A percentile compares a stretch with the other conserved stretches of the same genome.
Evolutionary conservation across 2,888 invertebrate species (phyloP).

Genomic region (Stenoptilia bipunctidactyla): DNA sequence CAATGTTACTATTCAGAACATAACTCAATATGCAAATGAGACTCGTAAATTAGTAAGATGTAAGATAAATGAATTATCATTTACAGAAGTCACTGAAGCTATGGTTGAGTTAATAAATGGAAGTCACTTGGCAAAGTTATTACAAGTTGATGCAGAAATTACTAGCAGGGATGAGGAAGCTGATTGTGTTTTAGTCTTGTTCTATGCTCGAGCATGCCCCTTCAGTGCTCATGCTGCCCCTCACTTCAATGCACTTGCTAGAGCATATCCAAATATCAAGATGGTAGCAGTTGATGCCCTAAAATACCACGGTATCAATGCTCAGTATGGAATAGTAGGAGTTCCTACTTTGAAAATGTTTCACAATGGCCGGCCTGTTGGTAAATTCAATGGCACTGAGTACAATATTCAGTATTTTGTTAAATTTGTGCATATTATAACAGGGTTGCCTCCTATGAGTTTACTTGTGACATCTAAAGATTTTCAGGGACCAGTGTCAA

Average conservation of each 20-base stretch:
- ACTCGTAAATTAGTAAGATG: conserved; percentile 57
- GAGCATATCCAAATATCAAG: conserved; percentile 88
- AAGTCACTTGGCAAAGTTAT: conserved; percentile 75
- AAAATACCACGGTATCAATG: conserved; percentile 85
- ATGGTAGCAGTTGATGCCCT: conserved; percentile 92
- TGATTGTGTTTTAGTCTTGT: conserved; percentile 84
- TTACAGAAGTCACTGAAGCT: conserved; percentile 37
- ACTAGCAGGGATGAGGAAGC: conserved; percentile 74
- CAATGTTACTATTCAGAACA: conserved; percentile 48
- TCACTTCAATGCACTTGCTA: conserved; percentile 89
- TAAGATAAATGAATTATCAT: conserved; percentile 45
- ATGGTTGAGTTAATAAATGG: conserved; percentile 78
- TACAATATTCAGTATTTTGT: conserved; percentile 84
- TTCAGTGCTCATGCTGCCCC: conserved; percentile 93
- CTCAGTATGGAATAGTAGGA: conserved; percentile 91
- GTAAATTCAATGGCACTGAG: conserved; percentile 86
- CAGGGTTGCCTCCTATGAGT: conserved; percentile 76
- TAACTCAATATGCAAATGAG: conserved; percentile 42
- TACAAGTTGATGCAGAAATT: conserved; percentile 75
- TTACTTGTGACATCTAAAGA: conserved; percentile 80
- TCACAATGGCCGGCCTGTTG: conserved; percentile 88
- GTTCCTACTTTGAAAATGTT: conserved; percentile 91
- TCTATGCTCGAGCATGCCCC: conserved; percentile 91
- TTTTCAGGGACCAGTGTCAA: conserved; percentile 85
- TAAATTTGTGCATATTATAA: conserved; percentile 82